Evolutionary conservation across 1,140 invertebrate species (phyloP), one percentile per base, ranked within the genome.

Genomic region (Dinothrombium tinctorium): DNA sequence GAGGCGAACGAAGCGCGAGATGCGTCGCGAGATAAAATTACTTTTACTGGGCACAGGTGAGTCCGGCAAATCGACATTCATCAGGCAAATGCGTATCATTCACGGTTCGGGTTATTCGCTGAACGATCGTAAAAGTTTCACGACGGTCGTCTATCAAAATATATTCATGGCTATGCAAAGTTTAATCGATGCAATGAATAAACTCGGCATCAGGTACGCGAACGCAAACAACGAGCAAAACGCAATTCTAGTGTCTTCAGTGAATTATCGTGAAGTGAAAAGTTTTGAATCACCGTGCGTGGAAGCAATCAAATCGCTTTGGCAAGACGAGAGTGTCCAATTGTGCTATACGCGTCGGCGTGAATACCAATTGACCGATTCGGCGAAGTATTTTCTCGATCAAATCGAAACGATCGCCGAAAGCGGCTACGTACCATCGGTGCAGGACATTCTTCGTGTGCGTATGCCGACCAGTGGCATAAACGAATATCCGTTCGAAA

Each of bases 71-170:
- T 84, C 83, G 49, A 96, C 90, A 52, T 92, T 95, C 65, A 70
- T 96, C 44, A 96, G 96, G 66, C 90, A 96, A 69, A 96, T 96
- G 89, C 73, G 79, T 57, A 95, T 96, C 55, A 95, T 96, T 58
- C 87, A 96, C 59, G 83, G 83, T 47, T 70, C 84, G 47, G 79
- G 82, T 56, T 94, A 92, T 44, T 74, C 78, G 46, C 41, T 41
- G 17, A 79, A 83, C 54, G 61, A 77, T 48, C 63, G 89, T 46
- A 72, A 71, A 49, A 82, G 89, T 53, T 92, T 78, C 59, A 77
- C 58, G 59, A 69, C 74, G 59, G 72, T 80, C 47, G 82, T 90
- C 59, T 89, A 87, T 59, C 78, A 81, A 61, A 90, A 90, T 62
- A 74, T 89, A 54, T 69, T 92, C 45, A 76, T 76, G 62, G 86